Conservation (phyloP, 2,797 vertebrate species). For the Hyperoplus lanceolatus region DNA sequence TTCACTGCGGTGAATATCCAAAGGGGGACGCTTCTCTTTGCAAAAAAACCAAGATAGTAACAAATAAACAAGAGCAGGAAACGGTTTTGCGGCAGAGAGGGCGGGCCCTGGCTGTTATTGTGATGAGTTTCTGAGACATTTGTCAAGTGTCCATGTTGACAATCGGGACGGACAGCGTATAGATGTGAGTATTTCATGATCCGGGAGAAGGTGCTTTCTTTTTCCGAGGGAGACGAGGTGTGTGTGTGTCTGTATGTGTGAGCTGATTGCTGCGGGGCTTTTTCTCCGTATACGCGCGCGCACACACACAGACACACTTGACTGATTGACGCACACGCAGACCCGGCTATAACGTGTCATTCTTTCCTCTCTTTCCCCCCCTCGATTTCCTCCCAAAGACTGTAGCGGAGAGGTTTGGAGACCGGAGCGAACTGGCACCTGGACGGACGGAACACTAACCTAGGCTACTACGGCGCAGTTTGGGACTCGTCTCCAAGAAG, state of each 20-base stretch:
- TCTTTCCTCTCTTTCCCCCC: conserved; percentile 64
- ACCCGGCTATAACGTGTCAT: conserved; percentile 75
- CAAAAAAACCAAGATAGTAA: conserved; percentile 82
- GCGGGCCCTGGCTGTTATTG: conserved; percentile 36
- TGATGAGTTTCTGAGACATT: conserved; percentile 71
- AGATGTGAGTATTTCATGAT: conserved; percentile 75
- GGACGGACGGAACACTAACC: conserved; percentile 22
- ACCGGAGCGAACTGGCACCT: conserved; percentile 60
- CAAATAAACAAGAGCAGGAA: conserved; percentile 47
- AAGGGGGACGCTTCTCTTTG: conserved; percentile 74
- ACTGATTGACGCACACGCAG: conserved; percentile 78
- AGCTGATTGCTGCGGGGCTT: conserved; percentile 41
- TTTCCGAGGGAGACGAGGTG: conserved; percentile 30
- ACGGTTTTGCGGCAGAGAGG: conserved; percentile 31
- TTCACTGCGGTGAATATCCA: conserved; percentile 88
- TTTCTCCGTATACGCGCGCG: conserved; percentile 2
- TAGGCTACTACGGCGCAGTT: conserved; percentile 52
- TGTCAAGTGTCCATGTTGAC: conserved; percentile 82
- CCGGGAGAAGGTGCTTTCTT: conserved; percentile 64
- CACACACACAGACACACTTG: conserved; percentile 39
- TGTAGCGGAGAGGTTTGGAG: conserved; percentile 53
- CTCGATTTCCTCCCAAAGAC: conserved; percentile 44
- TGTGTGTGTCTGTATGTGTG: not conserved
- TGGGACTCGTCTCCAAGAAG: conserved; percentile 60
- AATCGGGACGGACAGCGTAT: conserved; percentile 71